phyloP scores from a whole-genome alignment of 2,888 invertebrate species.

The Lepidochrysops patricia region DNA sequence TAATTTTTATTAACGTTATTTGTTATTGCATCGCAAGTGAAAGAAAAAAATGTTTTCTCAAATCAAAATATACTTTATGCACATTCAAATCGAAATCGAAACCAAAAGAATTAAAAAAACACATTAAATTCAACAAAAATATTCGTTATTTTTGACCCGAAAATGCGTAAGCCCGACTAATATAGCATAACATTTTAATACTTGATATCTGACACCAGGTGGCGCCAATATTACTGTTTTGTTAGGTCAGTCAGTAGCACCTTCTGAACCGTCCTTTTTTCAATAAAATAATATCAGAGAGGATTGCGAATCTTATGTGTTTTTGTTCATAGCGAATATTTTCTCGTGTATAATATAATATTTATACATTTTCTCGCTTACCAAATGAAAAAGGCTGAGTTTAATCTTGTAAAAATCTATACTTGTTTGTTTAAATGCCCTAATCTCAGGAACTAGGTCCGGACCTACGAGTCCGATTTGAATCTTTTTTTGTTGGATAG shows the following conservation, averaged over 20 bases:
- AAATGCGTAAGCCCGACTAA: not conserved
- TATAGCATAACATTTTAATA: not conserved
- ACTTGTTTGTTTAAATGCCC: too few relatives aligned
- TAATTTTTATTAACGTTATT: not conserved
- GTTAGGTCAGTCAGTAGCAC: slow-evolving; percentile 7
- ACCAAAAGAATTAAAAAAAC: not conserved
- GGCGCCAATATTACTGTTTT: not conserved
- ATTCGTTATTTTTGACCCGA: not conserved
- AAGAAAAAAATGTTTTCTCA: not conserved
- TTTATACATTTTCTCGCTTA: not conserved
- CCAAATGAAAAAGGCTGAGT: too few relatives aligned
- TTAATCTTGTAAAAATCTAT: too few relatives aligned
- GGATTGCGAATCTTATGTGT: not conserved
- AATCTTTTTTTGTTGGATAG: too few relatives aligned
- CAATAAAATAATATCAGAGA: not conserved
- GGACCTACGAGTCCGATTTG: too few relatives aligned
- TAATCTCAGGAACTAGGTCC: too few relatives aligned
- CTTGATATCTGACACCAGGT: slow-evolving; percentile 2
- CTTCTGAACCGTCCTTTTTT: not conserved
- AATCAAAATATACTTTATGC: too few relatives aligned
- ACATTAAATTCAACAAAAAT: not conserved
- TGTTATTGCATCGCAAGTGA: not conserved
- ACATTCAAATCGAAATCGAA: too few relatives aligned
- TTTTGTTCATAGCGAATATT: not conserved
- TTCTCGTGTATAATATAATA: not conserved